Evolutionary conservation across 2,888 invertebrate genomes (phyloP).

Genomic region (Caenorhabditis sulstoni): DNA sequence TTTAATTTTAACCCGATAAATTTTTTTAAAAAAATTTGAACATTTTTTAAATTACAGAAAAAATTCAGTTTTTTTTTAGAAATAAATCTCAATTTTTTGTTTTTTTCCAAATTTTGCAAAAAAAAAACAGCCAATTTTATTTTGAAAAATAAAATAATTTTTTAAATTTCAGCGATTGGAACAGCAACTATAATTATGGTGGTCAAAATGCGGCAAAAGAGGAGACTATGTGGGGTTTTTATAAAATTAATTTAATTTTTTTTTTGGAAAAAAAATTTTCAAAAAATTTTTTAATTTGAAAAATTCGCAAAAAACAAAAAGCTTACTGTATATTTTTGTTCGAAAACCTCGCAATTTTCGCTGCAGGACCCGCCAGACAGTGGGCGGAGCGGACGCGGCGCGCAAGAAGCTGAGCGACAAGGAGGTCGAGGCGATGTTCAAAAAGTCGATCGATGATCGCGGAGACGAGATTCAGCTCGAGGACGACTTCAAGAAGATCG

Average conservation of each 20-base stretch:
- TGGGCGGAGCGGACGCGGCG: constrained; percentile 27
- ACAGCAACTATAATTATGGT: constrained; percentile 46
- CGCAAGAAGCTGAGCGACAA: constrained; percentile 25
- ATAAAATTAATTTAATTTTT: neutral
- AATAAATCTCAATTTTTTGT: too few species aligned
- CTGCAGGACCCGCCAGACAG: constrained; percentile 44
- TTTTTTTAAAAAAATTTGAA: too few species aligned
- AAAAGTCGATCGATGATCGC: constrained; percentile 59
- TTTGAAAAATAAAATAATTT: too few species aligned
- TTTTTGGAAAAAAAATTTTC: constrained; percentile 1
- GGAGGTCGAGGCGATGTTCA: constrained; percentile 59
- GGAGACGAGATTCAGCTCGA: constrained; percentile 63
- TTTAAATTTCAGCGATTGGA: constrained; percentile 50
- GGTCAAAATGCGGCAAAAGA: constrained; percentile 43
- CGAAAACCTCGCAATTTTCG: neutral
- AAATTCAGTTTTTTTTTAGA: too few species aligned
- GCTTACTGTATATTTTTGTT: neutral
- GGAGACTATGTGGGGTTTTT: constrained; percentile 37
- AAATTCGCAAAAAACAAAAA: neutral
- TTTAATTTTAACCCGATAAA: too few species aligned
- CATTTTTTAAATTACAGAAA: too few species aligned
- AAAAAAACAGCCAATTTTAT: too few species aligned
- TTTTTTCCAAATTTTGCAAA: too few species aligned
- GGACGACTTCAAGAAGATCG: constrained; percentile 61
- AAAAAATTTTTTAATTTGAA: neutral